Conservation (phyloP, 2,888 invertebrate species). For the Idaea aversata region DNA sequence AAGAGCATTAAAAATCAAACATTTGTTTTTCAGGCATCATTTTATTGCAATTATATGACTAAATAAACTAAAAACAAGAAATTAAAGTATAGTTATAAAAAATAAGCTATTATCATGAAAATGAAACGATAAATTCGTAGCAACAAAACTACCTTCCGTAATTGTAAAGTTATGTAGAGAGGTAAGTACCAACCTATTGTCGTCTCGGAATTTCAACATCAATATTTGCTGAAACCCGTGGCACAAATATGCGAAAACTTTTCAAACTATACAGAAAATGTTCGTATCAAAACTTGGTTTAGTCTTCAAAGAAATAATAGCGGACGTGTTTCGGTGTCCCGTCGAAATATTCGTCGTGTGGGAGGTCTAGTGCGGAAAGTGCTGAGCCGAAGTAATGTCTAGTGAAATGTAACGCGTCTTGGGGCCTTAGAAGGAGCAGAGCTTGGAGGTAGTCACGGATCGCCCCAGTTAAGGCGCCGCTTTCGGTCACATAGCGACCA, state of each 20-base stretch:
- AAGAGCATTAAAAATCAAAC: too few species aligned
- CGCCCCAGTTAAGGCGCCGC: slow-evolving; percentile 77
- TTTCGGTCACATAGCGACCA: slow-evolving; percentile 79
- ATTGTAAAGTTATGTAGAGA: background rate
- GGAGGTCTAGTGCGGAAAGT: slow-evolving; percentile 70
- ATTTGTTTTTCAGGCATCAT: too few species aligned
- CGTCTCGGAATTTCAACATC: background rate
- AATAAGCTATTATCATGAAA: slow-evolving; percentile 2
- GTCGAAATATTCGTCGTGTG: slow-evolving; percentile 74
- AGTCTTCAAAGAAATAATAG: slow-evolving; percentile 71
- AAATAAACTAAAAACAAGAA: background rate
- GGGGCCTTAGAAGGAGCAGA: slow-evolving; percentile 78
- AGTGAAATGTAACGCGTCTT: slow-evolving; percentile 79
- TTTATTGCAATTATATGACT: too few species aligned
- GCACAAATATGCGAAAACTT: background rate
- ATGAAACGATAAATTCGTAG: background rate
- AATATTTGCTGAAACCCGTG: background rate
- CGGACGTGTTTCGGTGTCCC: slow-evolving; percentile 59
- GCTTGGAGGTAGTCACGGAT: slow-evolving; percentile 82
- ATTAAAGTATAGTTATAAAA: slow-evolving; percentile 10
- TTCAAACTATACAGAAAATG: slow-evolving; percentile 1
- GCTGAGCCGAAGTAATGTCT: slow-evolving; percentile 76
- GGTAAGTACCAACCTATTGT: background rate
- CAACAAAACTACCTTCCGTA: background rate
- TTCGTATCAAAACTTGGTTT: slow-evolving; percentile 6